phyloP scores from a whole-genome alignment of 2,888 invertebrate genomes.

The Diaphora mendica region DNA sequence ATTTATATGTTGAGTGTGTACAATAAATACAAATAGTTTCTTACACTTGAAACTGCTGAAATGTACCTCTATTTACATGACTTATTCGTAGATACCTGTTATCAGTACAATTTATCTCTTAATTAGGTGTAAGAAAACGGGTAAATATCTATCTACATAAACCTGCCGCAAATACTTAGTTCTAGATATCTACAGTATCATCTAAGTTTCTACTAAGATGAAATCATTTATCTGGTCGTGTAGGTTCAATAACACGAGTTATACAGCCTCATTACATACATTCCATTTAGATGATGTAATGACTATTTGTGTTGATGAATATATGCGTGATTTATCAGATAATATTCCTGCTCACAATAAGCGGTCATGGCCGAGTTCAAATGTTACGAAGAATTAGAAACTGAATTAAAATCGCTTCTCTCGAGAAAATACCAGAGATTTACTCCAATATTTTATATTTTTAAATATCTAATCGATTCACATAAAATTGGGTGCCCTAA shows the following conservation, averaged over 20 bases:
- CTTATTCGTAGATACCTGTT: neutral
- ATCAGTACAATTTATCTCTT: neutral
- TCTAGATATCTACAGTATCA: neutral
- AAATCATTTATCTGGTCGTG: neutral
- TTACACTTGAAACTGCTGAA: too few relatives aligned
- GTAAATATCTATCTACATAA: neutral
- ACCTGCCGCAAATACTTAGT: neutral
- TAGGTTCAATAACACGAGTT: conserved; percentile 21
- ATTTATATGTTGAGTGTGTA: too few relatives aligned
- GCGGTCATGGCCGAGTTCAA: neutral
- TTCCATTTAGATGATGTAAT: conserved; percentile 29
- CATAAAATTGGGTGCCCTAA: too few relatives aligned
- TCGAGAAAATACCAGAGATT: neutral
- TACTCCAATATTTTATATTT: neutral
- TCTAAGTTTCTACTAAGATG: neutral
- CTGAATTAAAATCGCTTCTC: neutral
- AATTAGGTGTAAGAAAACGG: neutral
- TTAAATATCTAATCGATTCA: neutral
- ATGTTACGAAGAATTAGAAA: neutral
- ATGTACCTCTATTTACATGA: neutral
- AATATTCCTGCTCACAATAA: neutral
- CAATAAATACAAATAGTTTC: too few relatives aligned
- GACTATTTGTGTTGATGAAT: conserved; percentile 19
- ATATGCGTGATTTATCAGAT: neutral
- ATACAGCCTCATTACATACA: conserved; percentile 12